A percentile compares a stretch with the other conserved stretches of the same genome.
These are phyloP conservation scores for Lepeophtheirus nordmannii DNA, from an alignment of 2,888 invertebrate species.

Conservation along the genomic window DNA sequence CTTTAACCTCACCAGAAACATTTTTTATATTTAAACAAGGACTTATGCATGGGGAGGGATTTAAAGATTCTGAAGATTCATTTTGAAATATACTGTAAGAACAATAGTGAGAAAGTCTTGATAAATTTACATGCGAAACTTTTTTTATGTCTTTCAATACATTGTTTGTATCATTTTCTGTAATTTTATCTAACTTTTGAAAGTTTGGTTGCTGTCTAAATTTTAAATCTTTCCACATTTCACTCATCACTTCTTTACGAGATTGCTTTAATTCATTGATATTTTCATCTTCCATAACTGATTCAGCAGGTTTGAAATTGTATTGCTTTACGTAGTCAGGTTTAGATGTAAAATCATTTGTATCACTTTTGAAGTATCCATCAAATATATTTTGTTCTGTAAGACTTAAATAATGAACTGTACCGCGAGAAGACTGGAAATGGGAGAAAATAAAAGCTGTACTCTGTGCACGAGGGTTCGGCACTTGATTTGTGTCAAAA, in stretches of 20 bases:
- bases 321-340: not conserved
- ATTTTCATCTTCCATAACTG: not conserved
- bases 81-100: slow-evolving; percentile 52
- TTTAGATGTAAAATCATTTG: not conserved
- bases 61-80: slow-evolving; percentile 34
- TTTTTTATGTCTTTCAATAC: slow-evolving; percentile 45
- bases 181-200: slow-evolving; percentile 34
- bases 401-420: slow-evolving; percentile 7
- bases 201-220: slow-evolving; percentile 32
- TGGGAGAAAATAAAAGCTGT: slow-evolving; percentile 18
- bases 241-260: not conserved
- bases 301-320: not conserved
- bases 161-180: too few relatives aligned
- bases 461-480: slow-evolving; percentile 14
- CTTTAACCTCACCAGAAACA: too few relatives aligned
- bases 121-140: slow-evolving; percentile 52
- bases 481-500: slow-evolving; percentile 43
- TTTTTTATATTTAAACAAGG: too few relatives aligned
- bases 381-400: slow-evolving; percentile 7
- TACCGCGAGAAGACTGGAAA: slow-evolving; percentile 1
- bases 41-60: not conserved
- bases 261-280: not conserved
- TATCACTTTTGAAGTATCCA: too few relatives aligned
- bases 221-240: not conserved
- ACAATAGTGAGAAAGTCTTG: slow-evolving; percentile 49